Base-by-base conservation (phyloP, 2,797 vertebrate species). In the Echiichthys vipera region DNA sequence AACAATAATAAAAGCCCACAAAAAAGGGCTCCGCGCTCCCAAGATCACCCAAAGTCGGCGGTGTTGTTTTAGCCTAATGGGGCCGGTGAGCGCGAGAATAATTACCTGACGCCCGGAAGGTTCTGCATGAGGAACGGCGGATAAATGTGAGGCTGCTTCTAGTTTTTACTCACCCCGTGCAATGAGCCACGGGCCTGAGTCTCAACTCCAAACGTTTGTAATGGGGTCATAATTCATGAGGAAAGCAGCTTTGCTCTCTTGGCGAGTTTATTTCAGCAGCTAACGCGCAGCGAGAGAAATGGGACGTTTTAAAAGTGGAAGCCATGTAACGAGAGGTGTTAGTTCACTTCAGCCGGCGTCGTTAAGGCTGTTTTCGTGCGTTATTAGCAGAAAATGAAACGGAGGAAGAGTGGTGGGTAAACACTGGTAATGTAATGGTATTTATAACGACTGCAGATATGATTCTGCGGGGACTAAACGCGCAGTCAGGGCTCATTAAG, bases 151-250 rank as follows among this genome's bases (percentile, higher is more conserved):
- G 50, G 17, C 43, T 57, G 32, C 65, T 71, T 57, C 57, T 39
- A 12, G 79, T 54, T 88, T 36, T 71, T 85, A 84, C 83, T 63
- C 81, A 84, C 77, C 82, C 47, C 0, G 65, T 81, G 84, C 87
- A 83, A 76, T 78, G 65, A 85, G 84, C 68, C 85, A 58, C 83
- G 87, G 71, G 67, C 88, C 63, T 67, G 79, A n/a, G 71, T 88
- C 80, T 51, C 18, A 88, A 85, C 83, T 88, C 88, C 91, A 87
- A 66, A 80, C 80, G 71, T 62, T 61, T 85, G 80, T 93, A 92
- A 92, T 92, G 92, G 91, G 88, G 84, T 83, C 88, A 82, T 95
- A 92, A 91, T 93, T 95, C 90, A 92, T 71, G 72, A 83, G 88
- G 79, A 88, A 89, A 83, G 88, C 65, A 61, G 61, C 88, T 78